Evolutionary conservation across 2,797 vertebrate species (phyloP).

Genomic region (Sebastes alutus): DNA sequence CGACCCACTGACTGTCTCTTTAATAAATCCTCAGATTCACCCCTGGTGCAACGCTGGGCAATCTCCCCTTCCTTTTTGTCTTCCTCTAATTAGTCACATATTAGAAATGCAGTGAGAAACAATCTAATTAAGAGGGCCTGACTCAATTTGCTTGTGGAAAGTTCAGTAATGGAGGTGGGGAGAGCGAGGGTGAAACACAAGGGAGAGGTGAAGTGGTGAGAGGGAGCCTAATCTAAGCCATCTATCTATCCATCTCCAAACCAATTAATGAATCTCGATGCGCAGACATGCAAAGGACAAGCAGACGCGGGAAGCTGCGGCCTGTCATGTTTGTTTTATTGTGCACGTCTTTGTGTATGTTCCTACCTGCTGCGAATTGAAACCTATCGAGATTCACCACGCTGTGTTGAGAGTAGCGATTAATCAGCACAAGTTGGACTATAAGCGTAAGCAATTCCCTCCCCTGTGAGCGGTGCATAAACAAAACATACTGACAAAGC

Average conservation of each 20-base stretch:
- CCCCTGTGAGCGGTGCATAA: conserved; percentile 35
- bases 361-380: conserved; percentile 30
- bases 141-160: conserved; percentile 66
- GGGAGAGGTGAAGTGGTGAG: conserved; percentile 52
- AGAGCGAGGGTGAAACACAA: conserved; percentile 37
- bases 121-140: conserved; percentile 72
- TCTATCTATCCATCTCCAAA: conserved; percentile 48
- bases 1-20: conserved; percentile 41
- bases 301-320: conserved; percentile 17
- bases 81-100: conserved; percentile 74
- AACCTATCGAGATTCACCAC: conserved; percentile 42
- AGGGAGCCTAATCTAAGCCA: conserved; percentile 42
- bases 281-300: conserved; percentile 29
- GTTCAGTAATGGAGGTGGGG: conserved; percentile 56
- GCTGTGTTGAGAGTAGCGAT: conserved; percentile 42
- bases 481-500: conserved; percentile 63
- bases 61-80: conserved; percentile 52
- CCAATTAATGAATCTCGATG: conserved; percentile 54
- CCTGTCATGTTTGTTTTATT: conserved; percentile 53
- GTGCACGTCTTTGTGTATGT: conserved; percentile 19
- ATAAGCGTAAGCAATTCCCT: conserved; percentile 46
- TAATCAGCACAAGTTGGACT: conserved; percentile 60
- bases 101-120: conserved; percentile 75
- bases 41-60: conserved; percentile 45
- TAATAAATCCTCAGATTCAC: conserved; percentile 62